phyloP scores from a whole-genome alignment of 2,888 invertebrate species.

The Loripinus fragilis region DNA sequence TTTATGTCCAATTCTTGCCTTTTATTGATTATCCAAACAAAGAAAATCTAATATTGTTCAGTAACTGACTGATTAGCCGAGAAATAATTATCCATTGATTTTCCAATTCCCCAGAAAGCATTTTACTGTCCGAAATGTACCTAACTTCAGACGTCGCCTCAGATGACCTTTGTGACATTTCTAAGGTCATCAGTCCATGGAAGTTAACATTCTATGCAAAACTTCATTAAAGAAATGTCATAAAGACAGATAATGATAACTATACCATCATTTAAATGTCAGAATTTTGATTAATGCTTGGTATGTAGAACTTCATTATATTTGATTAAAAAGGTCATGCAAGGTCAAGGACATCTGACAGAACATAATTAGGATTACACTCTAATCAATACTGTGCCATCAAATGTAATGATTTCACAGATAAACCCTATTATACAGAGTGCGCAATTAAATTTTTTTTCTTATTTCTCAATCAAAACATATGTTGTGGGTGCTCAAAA shows the following conservation, averaged over 20 bases:
- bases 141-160: conserved; percentile 6
- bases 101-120: conserved; percentile 7
- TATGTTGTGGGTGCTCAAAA: no score
- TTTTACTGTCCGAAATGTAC: neutral
- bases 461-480: no score
- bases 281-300: conserved; percentile 3
- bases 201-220: conserved; percentile 1
- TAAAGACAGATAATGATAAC: conserved; percentile 5
- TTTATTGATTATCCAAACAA: conserved; percentile 8
- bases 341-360: neutral
- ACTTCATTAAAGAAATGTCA: conserved; percentile 15
- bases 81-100: conserved; percentile 13
- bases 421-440: no score
- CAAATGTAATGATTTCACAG: no score
- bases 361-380: no score
- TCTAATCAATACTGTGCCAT: no score
- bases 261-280: conserved; percentile 1
- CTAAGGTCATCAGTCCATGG: neutral
- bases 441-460: no score
- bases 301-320: conserved; percentile 2
- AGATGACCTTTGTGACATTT: conserved; percentile 3
- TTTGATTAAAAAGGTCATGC: neutral
- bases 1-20: conserved; percentile 6
- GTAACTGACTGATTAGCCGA: conserved; percentile 16
- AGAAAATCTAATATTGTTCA: conserved; percentile 18